Evolutionary conservation across 1,140 invertebrate species (phyloP).

Genomic region (Phymastichus coffea): DNA sequence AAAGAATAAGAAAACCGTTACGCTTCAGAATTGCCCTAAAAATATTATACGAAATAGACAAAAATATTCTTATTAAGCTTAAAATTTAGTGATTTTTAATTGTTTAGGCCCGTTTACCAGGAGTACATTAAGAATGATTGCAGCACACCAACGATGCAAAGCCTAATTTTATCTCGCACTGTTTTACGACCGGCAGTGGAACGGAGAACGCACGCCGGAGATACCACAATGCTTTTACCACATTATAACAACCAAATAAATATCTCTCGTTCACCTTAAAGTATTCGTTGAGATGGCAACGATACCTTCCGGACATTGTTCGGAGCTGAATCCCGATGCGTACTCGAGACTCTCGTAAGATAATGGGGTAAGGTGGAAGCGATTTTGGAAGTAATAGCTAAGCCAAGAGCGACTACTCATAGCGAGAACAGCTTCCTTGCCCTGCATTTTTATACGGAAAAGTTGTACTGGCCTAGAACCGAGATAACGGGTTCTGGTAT

Average conservation of each 20-base stretch:
- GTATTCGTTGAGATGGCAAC: slow-evolving; percentile 99
- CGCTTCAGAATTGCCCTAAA: too few species aligned
- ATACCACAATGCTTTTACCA: neutral
- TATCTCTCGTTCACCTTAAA: slow-evolving; percentile 58
- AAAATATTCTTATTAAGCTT: too few species aligned
- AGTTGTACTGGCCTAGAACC: slow-evolving; percentile 95
- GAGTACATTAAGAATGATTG: too few species aligned
- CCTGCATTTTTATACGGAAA: slow-evolving; percentile 93
- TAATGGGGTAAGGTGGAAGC: slow-evolving; percentile 92
- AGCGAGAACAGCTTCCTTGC: slow-evolving; percentile 93
- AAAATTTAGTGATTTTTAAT: too few species aligned
- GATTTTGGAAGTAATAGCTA: slow-evolving; percentile 97
- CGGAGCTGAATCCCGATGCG: slow-evolving; percentile 96
- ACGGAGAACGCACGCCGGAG: neutral
- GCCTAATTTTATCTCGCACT: neutral
- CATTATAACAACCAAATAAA: neutral
- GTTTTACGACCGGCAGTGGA: neutral
- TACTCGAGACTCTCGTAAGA: slow-evolving; percentile 97
- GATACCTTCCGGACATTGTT: slow-evolving; percentile 99
- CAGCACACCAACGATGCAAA: neutral
- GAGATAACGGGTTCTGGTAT: slow-evolving; percentile 94
- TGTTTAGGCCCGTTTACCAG: too few species aligned
- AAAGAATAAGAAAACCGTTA: neutral
- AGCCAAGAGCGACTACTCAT: slow-evolving; percentile 98
- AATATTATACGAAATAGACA: too few species aligned